Percentiles rank a stretch among this genome's conserved stretches.
These are phyloP conservation scores for Intellagama lesueurii DNA, from an alignment of 2,797 vertebrate species.

Conservation along the genomic window DNA sequence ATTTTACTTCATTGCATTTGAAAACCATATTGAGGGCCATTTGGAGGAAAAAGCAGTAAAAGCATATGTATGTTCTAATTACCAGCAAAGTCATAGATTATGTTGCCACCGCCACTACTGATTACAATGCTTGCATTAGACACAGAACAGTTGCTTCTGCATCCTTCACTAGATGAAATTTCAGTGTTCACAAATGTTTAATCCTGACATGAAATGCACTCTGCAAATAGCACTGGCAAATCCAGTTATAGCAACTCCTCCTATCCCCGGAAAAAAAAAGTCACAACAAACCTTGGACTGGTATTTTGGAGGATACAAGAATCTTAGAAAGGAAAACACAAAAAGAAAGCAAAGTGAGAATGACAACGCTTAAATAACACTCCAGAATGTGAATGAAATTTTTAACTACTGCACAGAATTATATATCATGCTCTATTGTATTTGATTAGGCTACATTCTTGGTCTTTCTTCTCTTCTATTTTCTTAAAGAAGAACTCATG, in stretches of 20 bases:
- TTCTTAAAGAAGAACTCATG: neutral
- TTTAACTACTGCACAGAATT: neutral
- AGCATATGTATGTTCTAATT: neutral
- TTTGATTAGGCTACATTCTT: constrained; percentile 6
- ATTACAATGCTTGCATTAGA: neutral
- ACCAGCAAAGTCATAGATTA: neutral
- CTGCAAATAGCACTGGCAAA: neutral
- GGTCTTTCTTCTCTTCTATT: neutral
- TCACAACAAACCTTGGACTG: too few relatives aligned
- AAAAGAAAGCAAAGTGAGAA: constrained; percentile 7
- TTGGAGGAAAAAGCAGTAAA: neutral
- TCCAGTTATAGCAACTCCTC: neutral
- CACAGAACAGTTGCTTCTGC: neutral
- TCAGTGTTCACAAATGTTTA: neutral
- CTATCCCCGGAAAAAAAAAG: too few relatives aligned
- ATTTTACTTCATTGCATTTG: neutral
- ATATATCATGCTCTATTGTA: neutral
- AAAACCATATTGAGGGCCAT: neutral
- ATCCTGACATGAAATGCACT: neutral
- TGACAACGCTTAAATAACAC: neutral
- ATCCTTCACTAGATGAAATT: neutral
- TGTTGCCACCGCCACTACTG: neutral
- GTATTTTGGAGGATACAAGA: neutral
- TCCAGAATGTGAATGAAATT: neutral
- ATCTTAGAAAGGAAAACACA: constrained; percentile 12